A percentile compares a stretch with the other conserved stretches of the same genome.
Evolutionary conservation across 2,888 invertebrate species (phyloP).

Genomic region (Conomelus anceps): DNA sequence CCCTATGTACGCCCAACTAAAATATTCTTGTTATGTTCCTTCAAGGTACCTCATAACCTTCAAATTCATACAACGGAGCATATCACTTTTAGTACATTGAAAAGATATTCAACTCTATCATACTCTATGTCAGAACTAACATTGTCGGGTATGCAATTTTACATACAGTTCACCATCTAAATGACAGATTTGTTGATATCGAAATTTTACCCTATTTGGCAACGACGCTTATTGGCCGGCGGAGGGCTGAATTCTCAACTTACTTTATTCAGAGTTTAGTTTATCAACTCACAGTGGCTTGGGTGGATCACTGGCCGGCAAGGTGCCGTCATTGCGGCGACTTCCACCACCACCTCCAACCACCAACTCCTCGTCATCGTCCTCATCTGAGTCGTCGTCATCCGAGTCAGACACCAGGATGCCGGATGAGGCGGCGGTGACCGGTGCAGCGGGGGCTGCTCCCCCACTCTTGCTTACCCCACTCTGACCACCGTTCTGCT

Average conservation of each 20-base stretch:
- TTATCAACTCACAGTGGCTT: constrained; percentile 90
- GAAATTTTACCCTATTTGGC: too few species aligned
- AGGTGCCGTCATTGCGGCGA: constrained; percentile 80
- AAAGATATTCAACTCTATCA: too few species aligned
- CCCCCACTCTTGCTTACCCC: constrained; percentile 19
- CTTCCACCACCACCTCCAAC: constrained; percentile 33
- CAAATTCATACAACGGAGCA: too few species aligned
- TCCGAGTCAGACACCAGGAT: constrained; percentile 41
- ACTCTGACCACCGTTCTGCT: constrained; percentile 21
- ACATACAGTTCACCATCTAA: not conserved
- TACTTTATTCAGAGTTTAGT: too few species aligned
- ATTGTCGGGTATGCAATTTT: too few species aligned
- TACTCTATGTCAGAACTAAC: too few species aligned
- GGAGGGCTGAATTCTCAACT: too few species aligned
- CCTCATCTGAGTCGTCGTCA: constrained; percentile 75
- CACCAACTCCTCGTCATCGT: constrained; percentile 44
- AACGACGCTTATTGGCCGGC: not conserved
- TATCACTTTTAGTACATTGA: too few species aligned
- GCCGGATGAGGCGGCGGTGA: constrained; percentile 26
- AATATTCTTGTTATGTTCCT: too few species aligned
- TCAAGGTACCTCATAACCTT: too few species aligned
- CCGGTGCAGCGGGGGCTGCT: constrained; percentile 26
- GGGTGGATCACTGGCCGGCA: constrained; percentile 92
- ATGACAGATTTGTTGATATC: too few species aligned
- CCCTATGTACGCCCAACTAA: too few species aligned